Evolutionary conservation across 2,113 vertebrate species (phyloP).

Genomic region (Chascanopsetta lugubris): DNA sequence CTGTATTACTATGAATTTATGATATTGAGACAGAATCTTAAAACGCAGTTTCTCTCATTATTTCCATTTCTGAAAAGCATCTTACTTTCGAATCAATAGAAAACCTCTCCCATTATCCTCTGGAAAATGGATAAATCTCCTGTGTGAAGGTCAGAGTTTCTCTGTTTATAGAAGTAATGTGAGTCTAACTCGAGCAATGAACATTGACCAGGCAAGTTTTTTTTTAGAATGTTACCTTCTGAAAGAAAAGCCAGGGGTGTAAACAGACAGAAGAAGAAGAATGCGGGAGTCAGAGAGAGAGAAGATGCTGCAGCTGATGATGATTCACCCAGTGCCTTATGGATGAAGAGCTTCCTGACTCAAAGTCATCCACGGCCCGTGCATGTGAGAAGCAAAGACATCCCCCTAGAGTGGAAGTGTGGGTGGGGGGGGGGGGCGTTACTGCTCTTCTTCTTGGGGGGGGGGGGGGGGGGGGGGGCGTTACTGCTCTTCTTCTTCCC

Average conservation of each 20-base stretch:
- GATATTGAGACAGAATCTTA: too few relatives aligned
- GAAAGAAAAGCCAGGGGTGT: slow-evolving; percentile 30
- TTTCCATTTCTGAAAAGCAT: not conserved
- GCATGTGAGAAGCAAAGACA: slow-evolving; percentile 47
- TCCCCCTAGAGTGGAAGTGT: slow-evolving; percentile 53
- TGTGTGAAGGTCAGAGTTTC: not conserved
- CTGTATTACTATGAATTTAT: too few relatives aligned
- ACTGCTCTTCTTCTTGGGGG: slow-evolving; percentile 1
- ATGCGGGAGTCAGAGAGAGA: slow-evolving; percentile 20
- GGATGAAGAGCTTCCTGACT: slow-evolving; percentile 62
- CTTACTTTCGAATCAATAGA: not conserved
- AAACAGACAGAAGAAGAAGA: slow-evolving; percentile 37
- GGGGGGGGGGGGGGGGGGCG: slow-evolving; percentile 8
- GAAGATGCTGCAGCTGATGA: slow-evolving; percentile 39
- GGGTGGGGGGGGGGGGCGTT: not conserved
- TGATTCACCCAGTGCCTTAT: slow-evolving; percentile 68
- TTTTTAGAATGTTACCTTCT: slow-evolving; percentile 25
- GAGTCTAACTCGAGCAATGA: slow-evolving; percentile 1
- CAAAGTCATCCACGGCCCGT: slow-evolving; percentile 51
- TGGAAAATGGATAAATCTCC: not conserved
- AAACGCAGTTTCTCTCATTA: too few relatives aligned
- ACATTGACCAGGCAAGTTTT: slow-evolving; percentile 3
- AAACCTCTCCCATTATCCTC: not conserved
- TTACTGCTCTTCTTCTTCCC: not conserved
- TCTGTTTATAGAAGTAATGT: slow-evolving; percentile 3